These are phyloP conservation scores for Epirrhoe alternata DNA, from an alignment of 2,888 invertebrate genomes.

Conservation along the genomic window DNA sequence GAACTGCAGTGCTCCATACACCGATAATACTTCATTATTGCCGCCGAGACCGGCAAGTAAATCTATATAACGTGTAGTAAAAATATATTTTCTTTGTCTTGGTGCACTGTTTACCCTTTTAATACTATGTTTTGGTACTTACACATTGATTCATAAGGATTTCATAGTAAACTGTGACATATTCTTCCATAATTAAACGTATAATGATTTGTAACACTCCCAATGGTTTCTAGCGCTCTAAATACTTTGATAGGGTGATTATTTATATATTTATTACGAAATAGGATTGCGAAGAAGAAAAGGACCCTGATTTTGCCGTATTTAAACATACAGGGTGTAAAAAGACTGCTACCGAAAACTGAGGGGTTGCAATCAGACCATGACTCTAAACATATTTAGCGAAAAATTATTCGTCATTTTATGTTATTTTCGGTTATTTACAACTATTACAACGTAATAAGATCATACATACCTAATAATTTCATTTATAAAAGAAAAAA, in stretches of 20 bases:
- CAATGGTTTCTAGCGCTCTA: slow-evolving; percentile 32
- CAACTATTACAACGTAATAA: too few relatives aligned
- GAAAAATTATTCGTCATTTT: too few relatives aligned
- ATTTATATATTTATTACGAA: too few relatives aligned
- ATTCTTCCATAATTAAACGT: slow-evolving; percentile 11
- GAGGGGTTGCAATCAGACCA: too few relatives aligned
- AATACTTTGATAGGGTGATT: background rate
- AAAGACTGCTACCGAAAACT: too few relatives aligned
- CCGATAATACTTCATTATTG: slow-evolving; percentile 60
- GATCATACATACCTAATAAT: too few relatives aligned
- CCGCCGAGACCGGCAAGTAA: slow-evolving; percentile 62
- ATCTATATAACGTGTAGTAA: slow-evolving; percentile 68
- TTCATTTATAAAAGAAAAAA: too few relatives aligned
- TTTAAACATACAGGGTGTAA: too few relatives aligned
- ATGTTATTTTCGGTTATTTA: too few relatives aligned
- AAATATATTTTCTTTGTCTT: slow-evolving; percentile 71
- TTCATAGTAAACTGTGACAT: slow-evolving; percentile 43
- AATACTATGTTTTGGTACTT: slow-evolving; percentile 65
- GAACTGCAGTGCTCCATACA: slow-evolving; percentile 43
- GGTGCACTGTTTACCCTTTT: slow-evolving; percentile 66
- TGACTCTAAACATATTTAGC: too few relatives aligned
- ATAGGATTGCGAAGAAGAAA: slow-evolving; percentile 13
- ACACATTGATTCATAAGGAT: slow-evolving; percentile 49
- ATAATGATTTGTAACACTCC: slow-evolving; percentile 4
- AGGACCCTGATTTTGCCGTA: slow-evolving; percentile 6